A percentile compares a stretch with the other conserved stretches of the same genome.
These are phyloP conservation scores for Meteorus cinctellus DNA, from an alignment of 2,888 invertebrate species.

Conservation along the genomic window DNA sequence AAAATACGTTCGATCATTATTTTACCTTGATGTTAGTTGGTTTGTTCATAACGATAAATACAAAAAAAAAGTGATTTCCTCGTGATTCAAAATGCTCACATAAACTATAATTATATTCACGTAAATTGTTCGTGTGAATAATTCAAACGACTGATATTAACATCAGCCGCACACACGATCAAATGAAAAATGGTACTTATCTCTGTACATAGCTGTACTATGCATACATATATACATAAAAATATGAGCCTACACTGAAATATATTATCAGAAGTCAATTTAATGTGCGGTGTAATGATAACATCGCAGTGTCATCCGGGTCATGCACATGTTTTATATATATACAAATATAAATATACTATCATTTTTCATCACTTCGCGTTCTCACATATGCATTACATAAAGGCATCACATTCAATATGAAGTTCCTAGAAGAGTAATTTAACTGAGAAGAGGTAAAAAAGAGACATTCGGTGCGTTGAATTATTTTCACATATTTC, in stretches of 20 bases:
- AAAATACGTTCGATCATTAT: neutral
- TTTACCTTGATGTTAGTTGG: neutral
- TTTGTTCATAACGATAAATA: neutral
- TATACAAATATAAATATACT: neutral
- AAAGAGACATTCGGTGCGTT: neutral
- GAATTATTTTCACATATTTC: neutral
- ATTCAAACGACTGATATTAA: conserved; percentile 23
- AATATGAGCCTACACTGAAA: neutral
- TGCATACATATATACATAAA: neutral
- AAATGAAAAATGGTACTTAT: conserved; percentile 12
- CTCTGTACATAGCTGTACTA: neutral
- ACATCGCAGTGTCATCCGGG: conserved; percentile 22
- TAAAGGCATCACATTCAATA: neutral
- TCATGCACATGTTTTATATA: neutral
- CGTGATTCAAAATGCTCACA: conserved; percentile 18
- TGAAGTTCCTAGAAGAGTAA: too few relatives aligned
- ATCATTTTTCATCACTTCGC: neutral
- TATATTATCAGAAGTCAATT: conserved; percentile 45
- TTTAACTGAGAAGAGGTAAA: neutral
- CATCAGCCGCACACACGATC: conserved; percentile 3
- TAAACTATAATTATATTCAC: conserved; percentile 19
- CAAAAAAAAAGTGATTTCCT: conserved; percentile 14
- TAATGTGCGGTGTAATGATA: conserved; percentile 22
- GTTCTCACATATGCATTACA: neutral
- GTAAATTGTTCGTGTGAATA: conserved; percentile 28